Conservation (phyloP, 1,140 invertebrate species). For the Zaprionus tsacasi region DNA sequence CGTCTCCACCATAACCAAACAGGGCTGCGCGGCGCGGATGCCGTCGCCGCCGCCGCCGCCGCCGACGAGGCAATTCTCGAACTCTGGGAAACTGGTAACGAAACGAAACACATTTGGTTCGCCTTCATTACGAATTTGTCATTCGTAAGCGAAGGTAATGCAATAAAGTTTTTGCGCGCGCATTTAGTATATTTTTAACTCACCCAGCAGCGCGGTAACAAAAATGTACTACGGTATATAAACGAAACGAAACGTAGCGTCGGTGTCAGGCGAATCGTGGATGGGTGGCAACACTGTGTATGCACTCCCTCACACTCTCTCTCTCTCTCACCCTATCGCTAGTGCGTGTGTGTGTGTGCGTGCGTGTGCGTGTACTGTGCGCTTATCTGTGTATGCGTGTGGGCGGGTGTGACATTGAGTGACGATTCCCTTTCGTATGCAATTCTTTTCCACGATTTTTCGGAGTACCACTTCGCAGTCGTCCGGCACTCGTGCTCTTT, state of each 20-base stretch:
- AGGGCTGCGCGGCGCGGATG: conserved; percentile 11
- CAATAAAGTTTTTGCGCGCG: conserved; percentile 83
- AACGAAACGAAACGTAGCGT: conserved; percentile 14
- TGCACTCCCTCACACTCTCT: conserved; percentile 7
- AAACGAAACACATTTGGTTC: conserved; percentile 80
- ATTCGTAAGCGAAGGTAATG: conserved; percentile 84
- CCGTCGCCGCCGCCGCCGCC: conserved; percentile 36
- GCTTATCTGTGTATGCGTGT: not conserved
- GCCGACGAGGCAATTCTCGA: conserved; percentile 45
- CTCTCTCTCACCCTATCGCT: conserved; percentile 1
- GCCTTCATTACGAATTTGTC: conserved; percentile 84
- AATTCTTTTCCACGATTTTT: conserved; percentile 82
- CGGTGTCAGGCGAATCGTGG: conserved; percentile 9
- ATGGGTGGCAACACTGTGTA: conserved; percentile 23
- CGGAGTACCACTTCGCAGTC: conserved; percentile 49
- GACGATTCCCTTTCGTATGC: conserved; percentile 79
- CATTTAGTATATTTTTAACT: conserved; percentile 61
- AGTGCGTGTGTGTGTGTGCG: conserved; percentile 1
- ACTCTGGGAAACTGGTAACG: conserved; percentile 68
- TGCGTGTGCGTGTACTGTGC: conserved; percentile 11
- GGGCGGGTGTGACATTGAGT: conserved; percentile 51
- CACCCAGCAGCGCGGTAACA: conserved; percentile 37
- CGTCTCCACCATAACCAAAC: not conserved
- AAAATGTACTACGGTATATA: conserved; percentile 52
- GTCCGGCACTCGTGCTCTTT: conserved; percentile 12